Conservation (phyloP, 2,888 invertebrate species). For the Pammene aurita region DNA sequence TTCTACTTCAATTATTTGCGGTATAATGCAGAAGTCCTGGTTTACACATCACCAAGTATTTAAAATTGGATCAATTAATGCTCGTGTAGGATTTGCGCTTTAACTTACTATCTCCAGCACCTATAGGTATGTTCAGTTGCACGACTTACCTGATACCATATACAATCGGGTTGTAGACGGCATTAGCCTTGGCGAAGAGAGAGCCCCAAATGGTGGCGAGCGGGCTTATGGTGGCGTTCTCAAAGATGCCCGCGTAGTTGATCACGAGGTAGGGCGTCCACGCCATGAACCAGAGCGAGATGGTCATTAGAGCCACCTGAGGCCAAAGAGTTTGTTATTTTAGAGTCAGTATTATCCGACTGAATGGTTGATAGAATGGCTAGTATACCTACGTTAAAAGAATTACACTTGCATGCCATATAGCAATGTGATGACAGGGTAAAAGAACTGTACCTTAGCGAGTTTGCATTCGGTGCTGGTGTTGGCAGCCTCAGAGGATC, state of each 20-base stretch:
- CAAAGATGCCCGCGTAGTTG: constrained; percentile 88
- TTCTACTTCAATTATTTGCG: too few relatives aligned
- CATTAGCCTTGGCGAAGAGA: constrained; percentile 91
- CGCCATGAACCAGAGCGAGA: constrained; percentile 91
- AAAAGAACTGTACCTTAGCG: constrained; percentile 80
- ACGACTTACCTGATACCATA: constrained; percentile 87
- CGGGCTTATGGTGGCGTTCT: constrained; percentile 85
- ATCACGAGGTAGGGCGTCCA: constrained; percentile 92
- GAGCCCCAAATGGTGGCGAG: constrained; percentile 90
- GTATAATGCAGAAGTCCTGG: too few relatives aligned
- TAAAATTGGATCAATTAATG: too few relatives aligned
- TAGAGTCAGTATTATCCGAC: too few relatives aligned
- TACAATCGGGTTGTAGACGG: constrained; percentile 91
- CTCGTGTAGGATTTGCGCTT: too few relatives aligned
- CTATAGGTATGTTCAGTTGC: too few relatives aligned
- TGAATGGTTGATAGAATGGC: too few relatives aligned
- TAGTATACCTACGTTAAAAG: too few relatives aligned
- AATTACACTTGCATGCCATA: too few relatives aligned
- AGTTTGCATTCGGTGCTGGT: constrained; percentile 89
- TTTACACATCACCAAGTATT: too few relatives aligned
- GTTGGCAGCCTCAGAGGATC: constrained; percentile 86
- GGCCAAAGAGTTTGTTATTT: not conserved
- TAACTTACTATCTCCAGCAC: too few relatives aligned
- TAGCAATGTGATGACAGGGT: too few relatives aligned
- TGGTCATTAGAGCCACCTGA: constrained; percentile 90